A percentile compares a stretch with the other conserved stretches of the same genome.
These are phyloP conservation scores for Stenchaetothrips biformis DNA, from an alignment of 2,888 invertebrate species.

Conservation along the genomic window DNA sequence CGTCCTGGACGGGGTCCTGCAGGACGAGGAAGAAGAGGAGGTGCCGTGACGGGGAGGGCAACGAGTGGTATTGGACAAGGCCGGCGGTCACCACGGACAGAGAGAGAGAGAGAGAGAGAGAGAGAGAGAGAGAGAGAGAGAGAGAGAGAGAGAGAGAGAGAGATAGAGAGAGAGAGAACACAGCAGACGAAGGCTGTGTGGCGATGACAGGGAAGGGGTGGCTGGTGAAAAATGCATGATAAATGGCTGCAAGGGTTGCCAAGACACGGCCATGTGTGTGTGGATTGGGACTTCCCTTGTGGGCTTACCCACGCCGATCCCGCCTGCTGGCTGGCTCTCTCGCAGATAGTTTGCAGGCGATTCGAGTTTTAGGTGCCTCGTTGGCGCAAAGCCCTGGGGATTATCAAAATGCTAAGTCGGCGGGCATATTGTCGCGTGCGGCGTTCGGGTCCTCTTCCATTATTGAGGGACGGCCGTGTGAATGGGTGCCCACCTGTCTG, in stretches of 20 bases:
- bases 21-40: not conserved
- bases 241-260: constrained; percentile 3
- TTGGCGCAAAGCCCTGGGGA: too few relatives aligned
- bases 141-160: constrained; percentile 19
- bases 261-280: not conserved
- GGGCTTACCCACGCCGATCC: not conserved
- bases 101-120: not conserved
- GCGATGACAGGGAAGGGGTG: not conserved
- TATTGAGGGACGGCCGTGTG: not conserved
- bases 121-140: not conserved
- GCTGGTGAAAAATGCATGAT: not conserved
- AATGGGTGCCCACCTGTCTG: not conserved
- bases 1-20: too few relatives aligned
- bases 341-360: too few relatives aligned
- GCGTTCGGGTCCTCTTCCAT: not conserved
- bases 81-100: too few relatives aligned
- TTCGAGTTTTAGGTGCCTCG: too few relatives aligned
- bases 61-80: too few relatives aligned
- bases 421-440: not conserved
- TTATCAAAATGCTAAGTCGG: too few relatives aligned
- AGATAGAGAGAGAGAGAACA: not conserved
- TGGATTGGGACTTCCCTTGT: not conserved
- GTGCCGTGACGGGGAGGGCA: not conserved
- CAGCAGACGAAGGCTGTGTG: too few relatives aligned
- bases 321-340: too few relatives aligned